These are phyloP conservation scores for Maccullochella peelii DNA, from an alignment of 2,113 vertebrate genomes.

Conservation along the genomic window DNA sequence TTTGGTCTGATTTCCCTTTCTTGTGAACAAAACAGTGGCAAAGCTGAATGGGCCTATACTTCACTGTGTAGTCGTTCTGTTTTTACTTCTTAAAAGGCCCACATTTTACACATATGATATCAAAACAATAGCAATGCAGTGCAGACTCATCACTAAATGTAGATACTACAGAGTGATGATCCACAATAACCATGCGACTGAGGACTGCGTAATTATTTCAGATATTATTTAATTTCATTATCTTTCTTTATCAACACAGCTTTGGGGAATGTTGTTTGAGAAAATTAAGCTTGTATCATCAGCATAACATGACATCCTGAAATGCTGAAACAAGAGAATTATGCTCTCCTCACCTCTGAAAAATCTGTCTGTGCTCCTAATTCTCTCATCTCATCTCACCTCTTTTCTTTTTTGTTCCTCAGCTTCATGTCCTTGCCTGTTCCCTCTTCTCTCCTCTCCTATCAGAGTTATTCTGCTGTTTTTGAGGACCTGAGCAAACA, in stretches of 20 bases:
- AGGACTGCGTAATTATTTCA: not conserved
- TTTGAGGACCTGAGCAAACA: conserved; percentile 39
- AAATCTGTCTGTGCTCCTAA: not conserved
- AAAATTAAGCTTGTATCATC: not conserved
- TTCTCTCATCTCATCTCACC: not conserved
- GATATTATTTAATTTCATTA: not conserved
- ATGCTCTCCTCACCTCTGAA: not conserved
- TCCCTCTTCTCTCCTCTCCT: not conserved
- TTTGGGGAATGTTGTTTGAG: not conserved
- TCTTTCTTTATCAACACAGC: not conserved
- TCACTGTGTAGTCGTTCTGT: not conserved
- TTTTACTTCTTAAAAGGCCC: not conserved
- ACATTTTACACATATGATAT: not conserved
- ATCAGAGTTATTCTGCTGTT: conserved; percentile 18
- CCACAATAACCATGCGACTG: not conserved
- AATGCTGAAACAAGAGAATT: not conserved
- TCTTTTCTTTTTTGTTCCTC: not conserved
- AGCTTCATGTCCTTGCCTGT: not conserved
- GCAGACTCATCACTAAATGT: not conserved
- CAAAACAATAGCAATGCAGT: not conserved
- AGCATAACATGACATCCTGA: not conserved
- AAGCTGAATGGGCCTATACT: not conserved
- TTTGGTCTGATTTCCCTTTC: not conserved
- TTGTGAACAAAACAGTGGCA: not conserved
- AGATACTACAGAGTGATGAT: not conserved